phyloP scores from a whole-genome alignment of 1,140 invertebrate species.

The Aphis craccivora region DNA sequence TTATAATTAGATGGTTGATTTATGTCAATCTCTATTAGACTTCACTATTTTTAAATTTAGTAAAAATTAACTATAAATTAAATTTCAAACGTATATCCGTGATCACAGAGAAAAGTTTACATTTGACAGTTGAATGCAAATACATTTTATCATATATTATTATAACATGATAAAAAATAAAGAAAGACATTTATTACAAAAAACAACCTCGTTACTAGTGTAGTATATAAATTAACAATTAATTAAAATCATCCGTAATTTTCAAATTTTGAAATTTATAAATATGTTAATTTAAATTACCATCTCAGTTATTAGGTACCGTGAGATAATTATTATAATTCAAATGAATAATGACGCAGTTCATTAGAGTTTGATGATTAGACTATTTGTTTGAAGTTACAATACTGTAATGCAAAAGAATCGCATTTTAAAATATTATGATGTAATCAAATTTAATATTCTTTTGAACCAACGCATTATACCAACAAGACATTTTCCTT shows the following conservation, averaged over 20 bases:
- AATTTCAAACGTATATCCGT: neutral
- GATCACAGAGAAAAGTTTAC: neutral
- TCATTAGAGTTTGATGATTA: conserved; percentile 13
- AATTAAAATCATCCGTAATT: neutral
- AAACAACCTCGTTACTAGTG: neutral
- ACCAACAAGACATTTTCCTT: neutral
- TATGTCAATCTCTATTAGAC: neutral
- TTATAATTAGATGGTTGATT: neutral
- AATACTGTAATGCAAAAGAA: neutral
- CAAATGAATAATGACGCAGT: neutral
- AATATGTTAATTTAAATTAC: conserved; percentile 5
- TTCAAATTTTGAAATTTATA: neutral
- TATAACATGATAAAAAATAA: neutral
- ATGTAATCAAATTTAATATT: conserved; percentile 24
- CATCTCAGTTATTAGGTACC: neutral
- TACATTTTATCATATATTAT: neutral
- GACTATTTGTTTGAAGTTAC: neutral
- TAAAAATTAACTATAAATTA: neutral
- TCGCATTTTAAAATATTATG: neutral
- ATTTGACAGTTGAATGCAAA: neutral
- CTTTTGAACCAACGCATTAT: neutral
- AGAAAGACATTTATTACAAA: neutral
- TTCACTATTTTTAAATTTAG: neutral
- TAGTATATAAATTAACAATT: neutral
- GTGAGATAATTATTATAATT: neutral